These are phyloP conservation scores for Vesta saturnalis DNA, from an alignment of 2,888 invertebrate genomes.

Conservation along the genomic window DNA sequence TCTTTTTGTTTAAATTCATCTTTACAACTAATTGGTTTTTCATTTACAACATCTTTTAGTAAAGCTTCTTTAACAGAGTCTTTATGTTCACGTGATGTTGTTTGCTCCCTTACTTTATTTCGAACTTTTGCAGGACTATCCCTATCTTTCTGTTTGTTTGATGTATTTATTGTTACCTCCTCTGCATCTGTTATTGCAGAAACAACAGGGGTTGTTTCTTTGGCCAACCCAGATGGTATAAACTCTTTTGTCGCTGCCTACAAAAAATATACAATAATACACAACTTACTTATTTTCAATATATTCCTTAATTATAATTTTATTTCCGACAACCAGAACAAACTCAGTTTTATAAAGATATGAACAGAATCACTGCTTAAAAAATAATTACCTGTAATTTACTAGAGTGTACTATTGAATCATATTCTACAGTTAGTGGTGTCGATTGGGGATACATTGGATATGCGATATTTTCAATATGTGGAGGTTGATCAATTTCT, in stretches of 20 bases:
- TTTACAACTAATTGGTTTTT: conserved; percentile 34
- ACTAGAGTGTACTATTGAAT: conserved; percentile 57
- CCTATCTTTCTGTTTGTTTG: conserved; percentile 55
- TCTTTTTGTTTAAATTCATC: conserved; percentile 33
- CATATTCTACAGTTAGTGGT: conserved; percentile 43
- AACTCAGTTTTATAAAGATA: no score
- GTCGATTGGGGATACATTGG: conserved; percentile 28
- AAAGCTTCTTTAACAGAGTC: conserved; percentile 39
- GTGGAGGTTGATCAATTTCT: conserved; percentile 28
- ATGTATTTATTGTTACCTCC: conserved; percentile 68
- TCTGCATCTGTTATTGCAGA: conserved; percentile 77
- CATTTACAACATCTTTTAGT: conserved; percentile 24
- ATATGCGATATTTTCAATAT: conserved; percentile 32
- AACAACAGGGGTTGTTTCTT: conserved; percentile 71
- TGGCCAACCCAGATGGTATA: conserved; percentile 53
- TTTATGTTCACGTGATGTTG: conserved; percentile 39
- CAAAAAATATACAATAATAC: conserved; percentile 23
- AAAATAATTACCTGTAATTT: conserved; percentile 57
- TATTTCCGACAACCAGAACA: no score
- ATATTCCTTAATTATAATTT: no score
- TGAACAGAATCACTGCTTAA: no score
- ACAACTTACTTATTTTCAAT: no score
- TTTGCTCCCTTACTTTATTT: conserved; percentile 48
- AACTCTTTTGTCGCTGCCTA: conserved; percentile 61
- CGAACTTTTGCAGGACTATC: conserved; percentile 60